phyloP scores from a whole-genome alignment of 2,797 vertebrate genomes.

The Avahi laniger region DNA sequence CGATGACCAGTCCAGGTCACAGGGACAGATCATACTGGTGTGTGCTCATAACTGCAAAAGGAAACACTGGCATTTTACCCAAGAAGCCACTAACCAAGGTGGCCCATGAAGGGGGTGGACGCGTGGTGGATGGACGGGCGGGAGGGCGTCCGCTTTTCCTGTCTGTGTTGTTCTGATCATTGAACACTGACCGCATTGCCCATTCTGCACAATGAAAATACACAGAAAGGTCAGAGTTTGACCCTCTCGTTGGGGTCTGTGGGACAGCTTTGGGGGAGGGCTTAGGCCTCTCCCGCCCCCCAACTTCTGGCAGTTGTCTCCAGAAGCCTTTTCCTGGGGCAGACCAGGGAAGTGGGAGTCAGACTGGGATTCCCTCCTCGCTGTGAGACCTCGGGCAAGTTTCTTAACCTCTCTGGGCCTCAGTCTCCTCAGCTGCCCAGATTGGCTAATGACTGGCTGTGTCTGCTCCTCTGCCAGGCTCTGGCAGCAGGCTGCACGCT shows the following conservation, averaged over 20 bases:
- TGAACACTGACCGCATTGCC: not conserved
- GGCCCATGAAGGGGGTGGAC: not conserved
- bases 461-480: not conserved
- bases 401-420: not conserved
- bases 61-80: not conserved
- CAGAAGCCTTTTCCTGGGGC: not conserved
- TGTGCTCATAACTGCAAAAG: not conserved
- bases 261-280: not conserved
- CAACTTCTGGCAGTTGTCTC: not conserved
- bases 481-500: not conserved
- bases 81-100: not conserved
- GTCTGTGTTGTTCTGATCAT: fast-evolving
- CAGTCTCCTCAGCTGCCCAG: not conserved
- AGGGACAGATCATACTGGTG: not conserved
- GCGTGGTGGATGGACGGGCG: fast-evolving
- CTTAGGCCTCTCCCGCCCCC: too few species aligned
- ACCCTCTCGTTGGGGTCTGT: not conserved
- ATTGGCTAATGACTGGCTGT: not conserved
- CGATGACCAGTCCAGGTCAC: not conserved
- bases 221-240: not conserved
- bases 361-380: not conserved
- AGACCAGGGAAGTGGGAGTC: not conserved
- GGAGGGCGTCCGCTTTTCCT: not conserved
- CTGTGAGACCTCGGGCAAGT: not conserved
- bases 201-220: not conserved